Conservation (phyloP, 2,888 invertebrate species). For the Drosophila heteroneura region DNA sequence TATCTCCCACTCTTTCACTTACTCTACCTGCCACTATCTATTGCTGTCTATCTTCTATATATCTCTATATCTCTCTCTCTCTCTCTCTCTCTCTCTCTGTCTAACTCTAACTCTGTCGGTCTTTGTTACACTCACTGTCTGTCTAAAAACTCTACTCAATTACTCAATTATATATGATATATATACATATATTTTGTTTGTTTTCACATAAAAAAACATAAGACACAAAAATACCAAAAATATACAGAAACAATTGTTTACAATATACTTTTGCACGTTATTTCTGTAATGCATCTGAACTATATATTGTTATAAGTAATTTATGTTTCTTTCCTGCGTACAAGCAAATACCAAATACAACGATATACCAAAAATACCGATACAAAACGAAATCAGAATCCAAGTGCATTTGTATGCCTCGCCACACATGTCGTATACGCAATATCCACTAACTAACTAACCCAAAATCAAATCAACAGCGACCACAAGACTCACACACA, state of each 20-base stretch:
- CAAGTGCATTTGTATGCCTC: slow-evolving; percentile 72
- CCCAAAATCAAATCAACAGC: slow-evolving; percentile 48
- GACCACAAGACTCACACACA: slow-evolving; percentile 12
- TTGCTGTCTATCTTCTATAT: slow-evolving; percentile 14
- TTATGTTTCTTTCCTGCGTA: slow-evolving; percentile 78
- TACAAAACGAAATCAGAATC: slow-evolving; percentile 77
- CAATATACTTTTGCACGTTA: slow-evolving; percentile 83
- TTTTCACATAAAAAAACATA: slow-evolving; percentile 55
- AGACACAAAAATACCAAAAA: slow-evolving; percentile 37
- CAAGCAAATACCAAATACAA: slow-evolving; percentile 48
- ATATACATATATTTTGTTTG: slow-evolving; percentile 61
- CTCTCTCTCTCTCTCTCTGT: slow-evolving; percentile 22
- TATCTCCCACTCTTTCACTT: slow-evolving; percentile 46
- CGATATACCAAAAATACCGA: slow-evolving; percentile 47
- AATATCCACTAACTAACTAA: slow-evolving; percentile 53
- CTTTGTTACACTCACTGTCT: slow-evolving; percentile 57
- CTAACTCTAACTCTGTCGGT: slow-evolving; percentile 27
- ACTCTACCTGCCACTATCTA: slow-evolving; percentile 44
- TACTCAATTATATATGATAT: slow-evolving; percentile 50
- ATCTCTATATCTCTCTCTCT: slow-evolving; percentile 8
- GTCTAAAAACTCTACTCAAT: slow-evolving; percentile 46
- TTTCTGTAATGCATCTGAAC: slow-evolving; percentile 81
- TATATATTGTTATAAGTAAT: slow-evolving; percentile 80
- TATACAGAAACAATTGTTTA: slow-evolving; percentile 70
- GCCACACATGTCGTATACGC: slow-evolving; percentile 74